Percentiles rank a stretch among this genome's conserved stretches.
phyloP scores from a whole-genome alignment of 2,113 vertebrate species.

The Brienomyrus brachyistius region DNA sequence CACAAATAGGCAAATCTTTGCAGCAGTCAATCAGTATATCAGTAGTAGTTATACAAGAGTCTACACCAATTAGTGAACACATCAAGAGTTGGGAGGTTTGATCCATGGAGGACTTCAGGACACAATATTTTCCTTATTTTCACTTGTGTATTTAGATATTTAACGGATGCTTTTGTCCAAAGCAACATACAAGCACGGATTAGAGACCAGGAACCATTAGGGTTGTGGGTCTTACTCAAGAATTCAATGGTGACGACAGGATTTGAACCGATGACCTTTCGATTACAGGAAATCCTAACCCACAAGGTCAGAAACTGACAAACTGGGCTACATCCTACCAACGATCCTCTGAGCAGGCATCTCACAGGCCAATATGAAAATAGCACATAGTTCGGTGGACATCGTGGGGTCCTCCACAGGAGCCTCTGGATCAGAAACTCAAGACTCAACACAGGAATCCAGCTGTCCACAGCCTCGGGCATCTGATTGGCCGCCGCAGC shows the following conservation, averaged over 20 bases:
- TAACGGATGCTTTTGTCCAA: not conserved
- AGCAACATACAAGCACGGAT: not conserved
- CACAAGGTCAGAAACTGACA: not conserved
- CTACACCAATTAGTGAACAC: not conserved
- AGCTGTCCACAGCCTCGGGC: not conserved
- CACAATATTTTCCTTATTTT: not conserved
- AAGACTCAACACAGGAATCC: not conserved
- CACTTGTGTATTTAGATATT: not conserved
- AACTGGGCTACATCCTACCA: not conserved
- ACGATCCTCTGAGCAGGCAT: not conserved
- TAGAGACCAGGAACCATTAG: not conserved
- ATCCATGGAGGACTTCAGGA: not conserved
- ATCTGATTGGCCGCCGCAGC: not conserved
- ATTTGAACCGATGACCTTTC: not conserved
- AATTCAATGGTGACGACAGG: not conserved
- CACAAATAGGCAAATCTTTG: not conserved
- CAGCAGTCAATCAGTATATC: not conserved
- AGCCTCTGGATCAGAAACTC: too few relatives aligned
- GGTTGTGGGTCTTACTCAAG: not conserved
- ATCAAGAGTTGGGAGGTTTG: not conserved
- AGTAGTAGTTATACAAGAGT: not conserved
- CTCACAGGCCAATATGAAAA: not conserved
- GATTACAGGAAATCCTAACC: not conserved
- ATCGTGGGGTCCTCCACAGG: not conserved
- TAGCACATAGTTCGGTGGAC: not conserved